Conservation (phyloP, 2,888 invertebrate genomes). For the Cheiracanthium punctorium region DNA sequence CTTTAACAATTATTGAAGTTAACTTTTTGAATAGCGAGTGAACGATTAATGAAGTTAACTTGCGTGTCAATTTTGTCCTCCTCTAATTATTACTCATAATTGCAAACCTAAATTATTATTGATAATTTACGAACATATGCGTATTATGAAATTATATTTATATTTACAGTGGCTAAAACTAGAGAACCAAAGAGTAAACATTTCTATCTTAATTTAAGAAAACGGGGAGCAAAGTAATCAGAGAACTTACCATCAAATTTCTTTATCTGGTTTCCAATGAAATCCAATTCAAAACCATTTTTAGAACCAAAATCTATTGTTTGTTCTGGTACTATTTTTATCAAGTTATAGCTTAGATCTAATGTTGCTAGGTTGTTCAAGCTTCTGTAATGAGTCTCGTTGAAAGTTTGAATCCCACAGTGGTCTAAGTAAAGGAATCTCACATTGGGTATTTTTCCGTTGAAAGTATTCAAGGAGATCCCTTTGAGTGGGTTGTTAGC, state of each 20-base stretch:
- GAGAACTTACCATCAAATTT: conserved; percentile 45
- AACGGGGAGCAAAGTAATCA: too few relatives aligned
- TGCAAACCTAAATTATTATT: too few relatives aligned
- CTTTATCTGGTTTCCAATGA: conserved; percentile 40
- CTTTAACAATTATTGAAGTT: too few relatives aligned
- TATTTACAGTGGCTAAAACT: too few relatives aligned
- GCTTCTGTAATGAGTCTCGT: not conserved
- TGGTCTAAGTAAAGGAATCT: conserved; percentile 56
- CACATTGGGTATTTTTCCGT: conserved; percentile 17
- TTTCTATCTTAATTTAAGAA: too few relatives aligned
- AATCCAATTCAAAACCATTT: conserved; percentile 19
- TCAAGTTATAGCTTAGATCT: conserved; percentile 41
- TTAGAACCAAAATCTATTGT: conserved; percentile 28
- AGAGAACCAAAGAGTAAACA: too few relatives aligned
- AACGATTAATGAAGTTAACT: too few relatives aligned
- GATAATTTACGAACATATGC: too few relatives aligned
- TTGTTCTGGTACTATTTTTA: conserved; percentile 27
- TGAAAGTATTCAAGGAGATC: conserved; percentile 26
- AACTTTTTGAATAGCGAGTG: too few relatives aligned
- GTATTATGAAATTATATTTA: too few relatives aligned
- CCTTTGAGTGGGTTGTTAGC: conserved; percentile 33
- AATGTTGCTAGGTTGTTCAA: conserved; percentile 19
- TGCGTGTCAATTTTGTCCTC: too few relatives aligned
- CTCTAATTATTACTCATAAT: too few relatives aligned
- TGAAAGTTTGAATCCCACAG: conserved; percentile 27